Evolutionary conservation across 2,888 invertebrate genomes (phyloP).

Genomic region (Acanthoscelides obtectus): DNA sequence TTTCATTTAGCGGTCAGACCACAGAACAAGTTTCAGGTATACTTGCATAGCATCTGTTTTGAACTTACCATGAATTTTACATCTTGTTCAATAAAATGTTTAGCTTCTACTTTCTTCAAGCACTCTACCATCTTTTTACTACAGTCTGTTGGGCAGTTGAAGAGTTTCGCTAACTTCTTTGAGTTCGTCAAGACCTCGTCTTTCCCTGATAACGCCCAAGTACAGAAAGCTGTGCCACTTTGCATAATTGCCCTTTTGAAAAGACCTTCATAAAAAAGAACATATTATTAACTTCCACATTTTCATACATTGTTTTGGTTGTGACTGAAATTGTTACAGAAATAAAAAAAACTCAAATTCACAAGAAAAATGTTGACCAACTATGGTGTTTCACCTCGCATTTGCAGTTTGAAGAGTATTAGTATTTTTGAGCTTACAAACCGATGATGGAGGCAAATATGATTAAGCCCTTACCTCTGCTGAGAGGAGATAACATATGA

Average conservation of each 20-base stretch:
- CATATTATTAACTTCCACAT: too few relatives aligned
- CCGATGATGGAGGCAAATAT: not conserved
- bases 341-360: too few relatives aligned
- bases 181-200: slow-evolving; percentile 58
- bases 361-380: too few relatives aligned
- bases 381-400: too few relatives aligned
- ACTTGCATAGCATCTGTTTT: too few relatives aligned
- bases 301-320: too few relatives aligned
- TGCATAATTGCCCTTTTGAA: slow-evolving; percentile 71
- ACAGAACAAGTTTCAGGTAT: too few relatives aligned
- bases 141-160: slow-evolving; percentile 56
- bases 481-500: slow-evolving; percentile 44
- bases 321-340: too few relatives aligned
- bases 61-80: slow-evolving; percentile 59
- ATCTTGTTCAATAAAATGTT: slow-evolving; percentile 62
- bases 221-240: slow-evolving; percentile 62
- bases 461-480: slow-evolving; percentile 35
- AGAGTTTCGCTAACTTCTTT: slow-evolving; percentile 54
- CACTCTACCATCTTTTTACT: slow-evolving; percentile 56
- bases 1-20: too few relatives aligned
- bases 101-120: slow-evolving; percentile 56
- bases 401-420: too few relatives aligned
- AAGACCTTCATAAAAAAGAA: slow-evolving; percentile 50
- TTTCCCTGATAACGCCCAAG: slow-evolving; percentile 46
- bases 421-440: too few relatives aligned